These are phyloP conservation scores for Trachelus stipa DNA, from an alignment of 2,888 invertebrate species.

Conservation along the genomic window DNA sequence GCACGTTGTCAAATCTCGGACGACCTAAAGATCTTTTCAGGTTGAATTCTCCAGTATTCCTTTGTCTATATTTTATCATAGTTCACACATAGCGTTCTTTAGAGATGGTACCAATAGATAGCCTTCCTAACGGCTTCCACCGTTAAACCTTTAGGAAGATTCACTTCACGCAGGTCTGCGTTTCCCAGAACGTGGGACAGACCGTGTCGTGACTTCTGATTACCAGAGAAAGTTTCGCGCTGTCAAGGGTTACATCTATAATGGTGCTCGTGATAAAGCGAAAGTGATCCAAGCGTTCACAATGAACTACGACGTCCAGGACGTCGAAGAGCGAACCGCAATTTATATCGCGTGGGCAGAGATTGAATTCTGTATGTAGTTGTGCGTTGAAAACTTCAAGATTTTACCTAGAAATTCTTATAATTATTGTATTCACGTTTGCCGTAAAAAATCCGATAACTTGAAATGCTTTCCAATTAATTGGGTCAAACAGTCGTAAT, in stretches of 20 bases:
- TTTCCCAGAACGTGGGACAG: conserved; percentile 11
- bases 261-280: conserved; percentile 25
- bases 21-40: not conserved
- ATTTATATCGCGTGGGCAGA: not conserved
- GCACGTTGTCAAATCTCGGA: no score
- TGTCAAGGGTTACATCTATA: conserved; percentile 13
- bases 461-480: not conserved
- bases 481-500: not conserved
- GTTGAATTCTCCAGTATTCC: not conserved
- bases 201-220: conserved; percentile 22
- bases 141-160: not conserved
- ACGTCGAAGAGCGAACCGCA: not conserved
- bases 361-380: not conserved
- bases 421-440: not conserved
- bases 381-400: not conserved
- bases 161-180: conserved; percentile 2
- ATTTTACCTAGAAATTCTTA: not conserved
- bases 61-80: not conserved
- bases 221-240: conserved; percentile 24
- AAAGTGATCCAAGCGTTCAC: conserved; percentile 20
- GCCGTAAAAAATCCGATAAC: not conserved
- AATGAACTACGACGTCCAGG: not conserved
- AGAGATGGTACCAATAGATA: not conserved
- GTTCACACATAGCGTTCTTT: not conserved
- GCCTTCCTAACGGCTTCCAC: not conserved